Percentiles rank a stretch among this genome's conserved stretches.
phyloP scores from a whole-genome alignment of 2,888 invertebrate species.

The Megalurothrips usitatus region DNA sequence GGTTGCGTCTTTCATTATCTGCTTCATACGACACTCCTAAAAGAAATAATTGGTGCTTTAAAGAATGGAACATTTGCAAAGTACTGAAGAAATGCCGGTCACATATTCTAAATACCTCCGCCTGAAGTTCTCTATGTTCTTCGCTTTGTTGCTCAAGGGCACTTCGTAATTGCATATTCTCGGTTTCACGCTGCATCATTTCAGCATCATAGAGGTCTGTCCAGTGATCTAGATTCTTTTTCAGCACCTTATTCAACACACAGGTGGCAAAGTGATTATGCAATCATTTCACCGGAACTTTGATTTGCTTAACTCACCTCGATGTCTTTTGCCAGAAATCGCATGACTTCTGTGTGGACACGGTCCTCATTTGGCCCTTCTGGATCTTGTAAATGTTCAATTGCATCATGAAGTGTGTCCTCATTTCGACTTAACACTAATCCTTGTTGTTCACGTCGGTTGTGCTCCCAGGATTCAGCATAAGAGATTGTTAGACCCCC shows the following conservation, averaged over 20 bases:
- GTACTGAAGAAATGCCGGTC: not conserved
- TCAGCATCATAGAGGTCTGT: slow-evolving; percentile 10
- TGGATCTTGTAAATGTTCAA: not conserved
- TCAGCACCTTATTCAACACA: not conserved
- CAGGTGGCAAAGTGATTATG: not conserved
- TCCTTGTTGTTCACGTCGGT: not conserved
- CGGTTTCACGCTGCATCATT: not conserved
- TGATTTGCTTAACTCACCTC: not conserved
- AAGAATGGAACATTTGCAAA: not conserved
- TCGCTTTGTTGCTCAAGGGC: not conserved
- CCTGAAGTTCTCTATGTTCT: not conserved
- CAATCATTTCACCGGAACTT: not conserved
- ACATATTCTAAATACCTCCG: not conserved
- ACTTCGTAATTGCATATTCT: slow-evolving; percentile 5
- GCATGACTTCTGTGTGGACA: not conserved
- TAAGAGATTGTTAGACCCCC: not conserved
- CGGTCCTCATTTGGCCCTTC: slow-evolving; percentile 12
- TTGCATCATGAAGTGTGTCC: not conserved
- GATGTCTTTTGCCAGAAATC: not conserved
- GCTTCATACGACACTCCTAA: not conserved
- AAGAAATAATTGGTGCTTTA: not conserved
- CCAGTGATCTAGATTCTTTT: not conserved
- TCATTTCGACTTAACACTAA: not conserved
- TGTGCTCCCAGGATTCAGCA: not conserved
- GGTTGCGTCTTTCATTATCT: not conserved